These are phyloP conservation scores for Tilapia sparmanii DNA, from an alignment of 2,113 vertebrate species.

Conservation along the genomic window DNA sequence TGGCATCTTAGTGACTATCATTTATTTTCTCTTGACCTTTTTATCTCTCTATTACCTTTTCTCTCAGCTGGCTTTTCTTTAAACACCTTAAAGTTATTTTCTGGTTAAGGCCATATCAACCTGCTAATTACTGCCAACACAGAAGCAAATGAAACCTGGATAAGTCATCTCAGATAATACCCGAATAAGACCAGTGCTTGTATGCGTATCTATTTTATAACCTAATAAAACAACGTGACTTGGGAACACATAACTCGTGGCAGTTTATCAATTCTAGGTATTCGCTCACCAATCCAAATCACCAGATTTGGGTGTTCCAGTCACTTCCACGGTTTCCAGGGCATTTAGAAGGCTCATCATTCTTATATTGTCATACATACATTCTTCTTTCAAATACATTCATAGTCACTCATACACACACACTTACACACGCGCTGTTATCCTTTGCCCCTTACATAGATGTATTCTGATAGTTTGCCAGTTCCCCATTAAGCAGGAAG, in stretches of 20 bases:
- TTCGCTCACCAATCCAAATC: too few species aligned
- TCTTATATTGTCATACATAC: not conserved
- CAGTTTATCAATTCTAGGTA: not conserved
- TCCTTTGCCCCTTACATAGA: too few species aligned
- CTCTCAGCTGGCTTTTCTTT: not conserved
- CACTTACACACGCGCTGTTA: too few species aligned
- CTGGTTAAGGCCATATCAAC: not conserved
- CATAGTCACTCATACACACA: too few species aligned
- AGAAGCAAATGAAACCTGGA: not conserved
- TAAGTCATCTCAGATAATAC: not conserved
- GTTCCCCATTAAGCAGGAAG: too few species aligned
- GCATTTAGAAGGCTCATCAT: not conserved
- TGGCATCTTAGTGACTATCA: not conserved
- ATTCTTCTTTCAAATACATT: too few species aligned
- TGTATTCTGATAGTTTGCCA: too few species aligned
- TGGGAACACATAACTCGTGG: not conserved
- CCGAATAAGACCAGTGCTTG: not conserved
- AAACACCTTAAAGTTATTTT: not conserved
- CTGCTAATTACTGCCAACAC: not conserved
- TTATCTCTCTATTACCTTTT: not conserved
- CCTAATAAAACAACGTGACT: not conserved
- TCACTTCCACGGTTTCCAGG: not conserved
- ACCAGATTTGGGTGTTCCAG: not conserved
- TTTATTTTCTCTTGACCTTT: not conserved
- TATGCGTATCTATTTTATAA: not conserved